phyloP scores from a whole-genome alignment of 2,888 invertebrate genomes.

The Drosophila putrida region DNA sequence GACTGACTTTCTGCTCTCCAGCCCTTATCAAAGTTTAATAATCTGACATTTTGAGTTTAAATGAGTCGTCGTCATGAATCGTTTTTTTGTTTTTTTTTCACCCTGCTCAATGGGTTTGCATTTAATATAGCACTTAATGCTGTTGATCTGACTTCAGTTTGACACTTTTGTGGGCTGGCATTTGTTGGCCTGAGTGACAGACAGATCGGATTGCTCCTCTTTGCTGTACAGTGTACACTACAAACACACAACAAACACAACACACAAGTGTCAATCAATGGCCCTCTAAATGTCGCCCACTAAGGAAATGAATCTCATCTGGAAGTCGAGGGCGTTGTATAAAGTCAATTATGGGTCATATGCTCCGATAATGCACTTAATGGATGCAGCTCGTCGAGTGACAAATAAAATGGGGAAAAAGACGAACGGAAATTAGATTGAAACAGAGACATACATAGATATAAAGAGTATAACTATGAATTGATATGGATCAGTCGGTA shows the following conservation, averaged over 20 bases:
- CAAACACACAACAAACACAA: no score
- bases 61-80: conserved; percentile 52
- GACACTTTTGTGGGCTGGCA: conserved; percentile 77
- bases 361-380: conserved; percentile 58
- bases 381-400: conserved; percentile 42
- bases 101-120: conserved; percentile 58
- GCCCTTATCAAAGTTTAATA: conserved; percentile 72
- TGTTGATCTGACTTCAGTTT: conserved; percentile 70
- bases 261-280: conserved; percentile 64
- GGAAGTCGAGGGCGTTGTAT: conserved; percentile 45
- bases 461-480: neutral
- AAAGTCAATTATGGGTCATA: conserved; percentile 61
- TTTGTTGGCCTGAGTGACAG: conserved; percentile 50
- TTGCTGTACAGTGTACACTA: neutral
- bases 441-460: neutral
- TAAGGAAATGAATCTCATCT: conserved; percentile 52
- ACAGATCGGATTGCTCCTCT: conserved; percentile 54
- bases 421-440: conserved; percentile 1
- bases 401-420: conserved; percentile 43
- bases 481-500: neutral
- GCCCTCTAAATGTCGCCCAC: conserved; percentile 53
- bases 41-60: conserved; percentile 79
- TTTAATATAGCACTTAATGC: conserved; percentile 72
- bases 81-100: conserved; percentile 7
- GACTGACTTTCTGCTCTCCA: neutral